A percentile compares a stretch with the other conserved stretches of the same genome.
phyloP scores from a whole-genome alignment of 2,113 vertebrate species.

The Mormyrus lacerda region DNA sequence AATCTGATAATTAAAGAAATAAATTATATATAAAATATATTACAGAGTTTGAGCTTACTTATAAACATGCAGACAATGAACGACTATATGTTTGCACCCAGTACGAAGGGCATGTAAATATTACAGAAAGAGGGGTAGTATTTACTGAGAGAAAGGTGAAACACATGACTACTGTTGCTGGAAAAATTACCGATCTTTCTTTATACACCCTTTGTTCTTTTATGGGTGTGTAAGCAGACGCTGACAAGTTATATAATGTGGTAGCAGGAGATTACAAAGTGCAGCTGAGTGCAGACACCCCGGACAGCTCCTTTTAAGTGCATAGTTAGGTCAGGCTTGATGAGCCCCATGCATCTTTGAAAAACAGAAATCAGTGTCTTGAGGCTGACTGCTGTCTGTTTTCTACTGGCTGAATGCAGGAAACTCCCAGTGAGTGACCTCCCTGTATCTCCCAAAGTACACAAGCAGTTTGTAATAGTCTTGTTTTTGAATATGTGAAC shows the following conservation, averaged over 20 bases:
- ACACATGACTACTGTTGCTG: background rate
- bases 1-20: background rate
- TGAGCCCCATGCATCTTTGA: background rate
- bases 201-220: constrained; percentile 8
- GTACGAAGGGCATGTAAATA: background rate
- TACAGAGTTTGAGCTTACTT: background rate
- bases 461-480: background rate
- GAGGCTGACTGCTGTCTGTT: background rate
- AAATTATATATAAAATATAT: background rate
- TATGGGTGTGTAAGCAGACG: background rate
- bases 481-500: constrained; percentile 8
- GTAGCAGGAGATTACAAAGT: background rate
- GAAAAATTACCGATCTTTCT: background rate
- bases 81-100: background rate
- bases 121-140: background rate
- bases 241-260: constrained; percentile 16
- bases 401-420: constrained; percentile 2
- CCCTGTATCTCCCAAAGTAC: background rate
- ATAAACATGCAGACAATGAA: background rate
- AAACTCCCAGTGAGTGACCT: background rate
- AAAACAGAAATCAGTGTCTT: constrained; percentile 4
- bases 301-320: constrained; percentile 17
- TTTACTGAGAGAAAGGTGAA: background rate
- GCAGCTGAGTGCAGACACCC: background rate
- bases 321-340: background rate